Evolutionary conservation across 2,113 vertebrate genomes (phyloP).

Genomic region (human (Homo sapiens)): GRCh38 chr2:98700501-98701000

Average conservation of each 20-base stretch:
- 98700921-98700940: neutral
- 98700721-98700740: too few relatives aligned
- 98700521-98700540: neutral
- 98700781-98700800: too few relatives aligned
- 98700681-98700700: too few relatives aligned
- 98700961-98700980: neutral
- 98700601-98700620: fast-evolving
- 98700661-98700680: too few relatives aligned
- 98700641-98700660: too few relatives aligned
- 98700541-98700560: neutral
- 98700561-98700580: neutral
- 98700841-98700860: fast-evolving
- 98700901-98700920: neutral
- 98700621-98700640: too few relatives aligned
- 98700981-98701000: neutral
- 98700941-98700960: neutral
- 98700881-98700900: too few relatives aligned
- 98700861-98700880: too few relatives aligned
- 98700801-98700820: too few relatives aligned
- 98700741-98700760: fast-evolving
- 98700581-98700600: neutral
- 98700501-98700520: neutral
- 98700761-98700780: too few relatives aligned
- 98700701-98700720: too few relatives aligned
- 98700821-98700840: too few relatives aligned